Evolutionary conservation across 2,888 invertebrate species (phyloP).

Genomic region (Halictus quadricinctus): DNA sequence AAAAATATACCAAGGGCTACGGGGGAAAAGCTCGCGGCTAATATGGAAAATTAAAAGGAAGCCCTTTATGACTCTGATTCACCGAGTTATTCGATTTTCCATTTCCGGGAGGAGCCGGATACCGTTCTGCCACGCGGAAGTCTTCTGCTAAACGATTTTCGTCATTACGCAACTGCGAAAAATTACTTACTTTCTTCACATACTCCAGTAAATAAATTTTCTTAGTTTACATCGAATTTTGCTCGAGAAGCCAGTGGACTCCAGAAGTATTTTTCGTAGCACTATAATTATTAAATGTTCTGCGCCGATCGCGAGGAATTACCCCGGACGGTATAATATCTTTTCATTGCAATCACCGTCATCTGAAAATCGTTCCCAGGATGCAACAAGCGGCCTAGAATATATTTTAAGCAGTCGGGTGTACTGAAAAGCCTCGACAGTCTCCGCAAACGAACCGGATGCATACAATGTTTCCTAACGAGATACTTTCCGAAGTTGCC

Average conservation of each 20-base stretch:
- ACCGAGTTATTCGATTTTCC: constrained; percentile 38
- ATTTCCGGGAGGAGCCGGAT: constrained; percentile 11
- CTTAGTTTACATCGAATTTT: too few species aligned
- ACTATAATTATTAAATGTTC: too few species aligned
- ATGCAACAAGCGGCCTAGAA: background rate
- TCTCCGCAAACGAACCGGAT: background rate
- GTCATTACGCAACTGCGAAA: background rate
- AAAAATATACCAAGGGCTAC: constrained; percentile 9
- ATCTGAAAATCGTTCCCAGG: background rate
- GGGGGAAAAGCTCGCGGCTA: constrained; percentile 45
- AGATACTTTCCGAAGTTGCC: constrained; percentile 11
- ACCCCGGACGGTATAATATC: too few species aligned
- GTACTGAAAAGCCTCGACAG: background rate
- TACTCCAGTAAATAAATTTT: background rate
- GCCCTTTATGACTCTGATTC: constrained; percentile 27
- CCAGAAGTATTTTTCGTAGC: too few species aligned
- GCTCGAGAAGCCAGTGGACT: too few species aligned
- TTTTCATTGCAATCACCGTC: background rate
- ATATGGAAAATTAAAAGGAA: constrained; percentile 56
- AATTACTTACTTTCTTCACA: background rate
- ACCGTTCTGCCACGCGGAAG: background rate
- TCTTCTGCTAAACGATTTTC: background rate
- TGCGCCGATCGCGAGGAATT: too few species aligned
- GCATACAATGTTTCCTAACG: constrained; percentile 19
- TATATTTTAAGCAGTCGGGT: background rate